A percentile compares a stretch with the other conserved stretches of the same genome.
These are phyloP conservation scores for Caenorhabditis becei DNA, from an alignment of 2,888 invertebrate genomes.

Conservation along the genomic window DNA sequence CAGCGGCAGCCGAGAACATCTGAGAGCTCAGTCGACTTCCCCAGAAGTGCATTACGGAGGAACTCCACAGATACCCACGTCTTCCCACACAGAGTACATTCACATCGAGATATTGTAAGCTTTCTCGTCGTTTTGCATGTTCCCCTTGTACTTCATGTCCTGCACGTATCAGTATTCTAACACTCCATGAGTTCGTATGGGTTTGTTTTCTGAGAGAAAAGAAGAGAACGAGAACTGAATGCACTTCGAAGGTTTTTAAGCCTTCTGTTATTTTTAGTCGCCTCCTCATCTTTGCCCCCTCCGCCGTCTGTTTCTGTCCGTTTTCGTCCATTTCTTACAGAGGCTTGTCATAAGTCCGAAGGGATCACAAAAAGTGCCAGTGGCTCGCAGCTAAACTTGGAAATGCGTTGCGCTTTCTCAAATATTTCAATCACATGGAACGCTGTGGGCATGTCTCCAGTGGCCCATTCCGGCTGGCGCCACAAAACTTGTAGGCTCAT, in stretches of 20 bases:
- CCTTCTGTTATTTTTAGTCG: constrained; percentile 27
- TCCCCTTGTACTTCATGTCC: neutral
- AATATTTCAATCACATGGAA: constrained; percentile 56
- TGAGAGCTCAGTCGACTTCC: constrained; percentile 37
- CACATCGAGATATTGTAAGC: constrained; percentile 58
- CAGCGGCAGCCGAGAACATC: constrained; percentile 43
- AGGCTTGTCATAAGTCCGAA: constrained; percentile 34
- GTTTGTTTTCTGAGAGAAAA: constrained; percentile 15
- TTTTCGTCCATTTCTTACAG: constrained; percentile 2
- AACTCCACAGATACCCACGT: constrained; percentile 59
- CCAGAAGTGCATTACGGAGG: constrained; percentile 27
- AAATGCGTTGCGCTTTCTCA: constrained; percentile 21
- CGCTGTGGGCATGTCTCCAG: constrained; percentile 48
- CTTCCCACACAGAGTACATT: constrained; percentile 25
- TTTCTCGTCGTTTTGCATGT: constrained; percentile 18
- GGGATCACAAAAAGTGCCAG: constrained; percentile 46
- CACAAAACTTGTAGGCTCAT: constrained; percentile 45
- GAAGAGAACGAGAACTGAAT: neutral
- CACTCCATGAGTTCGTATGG: neutral
- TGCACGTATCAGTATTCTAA: neutral
- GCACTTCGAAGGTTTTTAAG: neutral
- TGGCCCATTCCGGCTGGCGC: constrained; percentile 44
- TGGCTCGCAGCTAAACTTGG: constrained; percentile 44
- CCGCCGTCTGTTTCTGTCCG: neutral
- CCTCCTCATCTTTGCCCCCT: neutral